These are phyloP conservation scores for Albula glossodonta DNA, from an alignment of 2,113 vertebrate species.

Conservation along the genomic window DNA sequence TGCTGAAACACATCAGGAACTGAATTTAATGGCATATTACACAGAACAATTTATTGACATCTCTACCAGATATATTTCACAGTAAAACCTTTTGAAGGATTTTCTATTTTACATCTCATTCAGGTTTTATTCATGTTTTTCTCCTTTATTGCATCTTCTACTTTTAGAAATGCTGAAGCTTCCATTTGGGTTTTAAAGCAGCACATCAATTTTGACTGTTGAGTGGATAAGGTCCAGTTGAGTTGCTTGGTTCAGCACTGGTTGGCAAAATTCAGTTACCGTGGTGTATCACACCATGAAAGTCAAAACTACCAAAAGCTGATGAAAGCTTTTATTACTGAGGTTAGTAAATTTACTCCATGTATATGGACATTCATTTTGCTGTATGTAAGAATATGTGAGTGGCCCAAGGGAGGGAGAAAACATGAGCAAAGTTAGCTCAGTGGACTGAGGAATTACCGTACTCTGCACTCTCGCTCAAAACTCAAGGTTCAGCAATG, in stretches of 20 bases:
- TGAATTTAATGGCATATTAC: conserved; percentile 16
- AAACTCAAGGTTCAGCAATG: conserved; percentile 58
- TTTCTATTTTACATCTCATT: conserved; percentile 45
- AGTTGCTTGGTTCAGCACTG: conserved; percentile 57
- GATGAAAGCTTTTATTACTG: conserved; percentile 64
- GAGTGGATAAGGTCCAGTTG: conserved; percentile 52
- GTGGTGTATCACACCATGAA: conserved; percentile 56
- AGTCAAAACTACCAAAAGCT: conserved; percentile 52
- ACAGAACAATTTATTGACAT: not conserved
- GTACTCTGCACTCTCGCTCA: conserved; percentile 56
- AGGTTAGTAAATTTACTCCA: conserved; percentile 52
- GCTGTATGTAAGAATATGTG: conserved; percentile 50
- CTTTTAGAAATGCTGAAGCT: conserved; percentile 50
- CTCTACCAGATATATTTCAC: not conserved
- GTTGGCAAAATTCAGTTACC: conserved; percentile 53
- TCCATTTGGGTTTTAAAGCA: conserved; percentile 46
- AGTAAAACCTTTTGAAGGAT: conserved; percentile 26
- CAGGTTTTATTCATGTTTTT: conserved; percentile 39
- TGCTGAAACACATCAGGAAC: conserved; percentile 3
- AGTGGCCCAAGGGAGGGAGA: conserved; percentile 49
- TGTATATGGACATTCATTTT: conserved; percentile 55
- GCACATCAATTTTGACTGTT: conserved; percentile 54
- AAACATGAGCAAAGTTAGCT: conserved; percentile 40
- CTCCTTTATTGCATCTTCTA: conserved; percentile 49
- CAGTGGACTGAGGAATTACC: conserved; percentile 62